Evolutionary conservation across 2,797 vertebrate genomes (phyloP).

Genomic region (Acipenser oxyrinchus): DNA sequence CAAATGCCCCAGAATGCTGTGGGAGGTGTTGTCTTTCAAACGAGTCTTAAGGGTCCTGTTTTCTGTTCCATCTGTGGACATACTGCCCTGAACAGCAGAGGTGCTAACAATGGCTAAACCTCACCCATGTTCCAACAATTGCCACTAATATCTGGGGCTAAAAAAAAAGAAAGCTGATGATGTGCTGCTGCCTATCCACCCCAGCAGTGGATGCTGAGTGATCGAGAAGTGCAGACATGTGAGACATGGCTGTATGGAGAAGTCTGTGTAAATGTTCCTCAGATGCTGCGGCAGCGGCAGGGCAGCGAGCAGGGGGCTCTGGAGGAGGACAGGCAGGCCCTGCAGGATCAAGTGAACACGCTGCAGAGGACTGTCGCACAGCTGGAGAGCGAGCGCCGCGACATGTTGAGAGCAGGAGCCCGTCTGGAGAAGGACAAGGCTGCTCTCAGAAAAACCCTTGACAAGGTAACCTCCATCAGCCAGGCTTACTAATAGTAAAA

Average conservation of each 20-base stretch:
- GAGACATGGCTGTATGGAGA: neutral
- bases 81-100: no score
- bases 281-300: conserved; percentile 52
- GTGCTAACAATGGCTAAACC: no score
- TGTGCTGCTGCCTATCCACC: no score
- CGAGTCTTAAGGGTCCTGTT: no score
- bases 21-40: no score
- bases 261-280: neutral
- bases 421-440: conserved; percentile 56
- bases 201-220: neutral
- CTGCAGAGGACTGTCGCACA: conserved; percentile 48
- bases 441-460: conserved; percentile 52
- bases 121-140: no score
- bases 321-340: conserved; percentile 38
- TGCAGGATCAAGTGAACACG: conserved; percentile 41
- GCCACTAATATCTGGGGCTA: no score
- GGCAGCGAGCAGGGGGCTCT: conserved; percentile 43
- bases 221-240: neutral
- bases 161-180: neutral
- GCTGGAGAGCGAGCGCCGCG: conserved; percentile 48
- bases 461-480: conserved; percentile 49
- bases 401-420: conserved; percentile 43
- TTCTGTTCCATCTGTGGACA: no score
- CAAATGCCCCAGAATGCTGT: neutral
- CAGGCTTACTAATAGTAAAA: no score